Evolutionary conservation across 2,888 invertebrate genomes (phyloP), one percentile per base, ranked within the genome.

Genomic region (Catocala sponsa): DNA sequence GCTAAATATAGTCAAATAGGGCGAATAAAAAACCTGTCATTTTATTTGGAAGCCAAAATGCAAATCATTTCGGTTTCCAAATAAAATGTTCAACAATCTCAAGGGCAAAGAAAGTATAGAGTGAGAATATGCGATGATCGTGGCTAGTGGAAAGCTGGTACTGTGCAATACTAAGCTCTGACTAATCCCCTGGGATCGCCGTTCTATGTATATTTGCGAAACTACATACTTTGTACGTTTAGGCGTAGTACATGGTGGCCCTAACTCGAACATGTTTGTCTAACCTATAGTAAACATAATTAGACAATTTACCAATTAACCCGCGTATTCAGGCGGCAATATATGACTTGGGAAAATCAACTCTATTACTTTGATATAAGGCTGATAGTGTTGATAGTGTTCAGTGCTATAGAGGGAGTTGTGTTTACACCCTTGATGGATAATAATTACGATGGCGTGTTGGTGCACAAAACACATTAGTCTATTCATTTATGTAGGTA

Each of bases 301-400:
- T 56, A 38, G 43, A 76, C 68, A 74, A 75, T 74, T 65, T 70
- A 70, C 53, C 63, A 74, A 76, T 74, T 65, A 71, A 62, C 63
- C 61, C 6, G 1, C 44, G 43, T 42, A 12, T 57, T 66, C 35
- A 56, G 32, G 51, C 12, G 15, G 7, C 41, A 54, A 38, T 42
- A 41, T 11, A 25, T 13, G 13, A n/a, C 41, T 38, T 25, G 12
- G 41, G 33, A n/a, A 60, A 57, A 57, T 63, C 6, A 38, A 55
- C 72, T 54, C 25, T 65, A 57, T 51, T 0, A 0, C 44, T 0
- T 11, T 1, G 13, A n/a, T 9, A 48, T 64, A 62, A 55, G 51
- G 52, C 35, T 13, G 41, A 38, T 10, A 44, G 0, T 38, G 12
- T n/a, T 13, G 6, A 38, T 6, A 47, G 15, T 52, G 25, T 25